A percentile compares a stretch with the other conserved stretches of the same genome.
Conservation (phyloP, 2,797 vertebrate genomes). For the Tenualosa thibaudeaui region DNA sequence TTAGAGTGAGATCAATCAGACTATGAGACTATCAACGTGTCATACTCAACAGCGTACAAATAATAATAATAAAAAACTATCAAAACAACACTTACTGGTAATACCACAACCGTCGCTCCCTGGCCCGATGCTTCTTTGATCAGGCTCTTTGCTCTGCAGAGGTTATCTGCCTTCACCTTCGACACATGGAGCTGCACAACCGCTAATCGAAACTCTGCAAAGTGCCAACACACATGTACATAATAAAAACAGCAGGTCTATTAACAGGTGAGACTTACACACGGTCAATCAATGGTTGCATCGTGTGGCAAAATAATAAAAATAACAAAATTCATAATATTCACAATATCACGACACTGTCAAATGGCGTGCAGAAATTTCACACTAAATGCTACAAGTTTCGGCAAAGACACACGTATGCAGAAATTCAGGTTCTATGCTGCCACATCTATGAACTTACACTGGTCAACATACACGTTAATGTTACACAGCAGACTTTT, state of each 20-base stretch:
- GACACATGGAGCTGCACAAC: constrained; percentile 89
- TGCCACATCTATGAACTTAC: neutral
- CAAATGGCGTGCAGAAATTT: too few relatives aligned
- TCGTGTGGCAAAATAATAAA: too few relatives aligned
- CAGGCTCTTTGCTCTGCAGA: constrained; percentile 78
- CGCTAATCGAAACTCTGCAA: constrained; percentile 87
- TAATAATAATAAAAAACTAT: too few relatives aligned
- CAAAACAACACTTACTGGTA: constrained; percentile 84
- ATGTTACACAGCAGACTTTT: neutral
- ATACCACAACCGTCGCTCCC: constrained; percentile 83
- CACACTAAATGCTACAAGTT: neutral
- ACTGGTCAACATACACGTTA: neutral
- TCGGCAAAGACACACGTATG: neutral
- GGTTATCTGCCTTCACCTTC: constrained; percentile 84
- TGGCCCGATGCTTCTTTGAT: constrained; percentile 84
- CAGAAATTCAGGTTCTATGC: too few relatives aligned
- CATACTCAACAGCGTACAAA: neutral
- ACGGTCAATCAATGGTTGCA: neutral
- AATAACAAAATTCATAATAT: too few relatives aligned
- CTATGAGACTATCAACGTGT: neutral
- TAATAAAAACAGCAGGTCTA: neutral
- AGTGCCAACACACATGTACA: neutral
- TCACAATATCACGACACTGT: too few relatives aligned
- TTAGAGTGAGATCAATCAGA: neutral
- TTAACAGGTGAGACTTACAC: neutral